A percentile compares a stretch with the other conserved stretches of the same genome.
These are phyloP conservation scores for Eustalomyia histrio DNA, from an alignment of 2,888 invertebrate genomes.

Conservation along the genomic window DNA sequence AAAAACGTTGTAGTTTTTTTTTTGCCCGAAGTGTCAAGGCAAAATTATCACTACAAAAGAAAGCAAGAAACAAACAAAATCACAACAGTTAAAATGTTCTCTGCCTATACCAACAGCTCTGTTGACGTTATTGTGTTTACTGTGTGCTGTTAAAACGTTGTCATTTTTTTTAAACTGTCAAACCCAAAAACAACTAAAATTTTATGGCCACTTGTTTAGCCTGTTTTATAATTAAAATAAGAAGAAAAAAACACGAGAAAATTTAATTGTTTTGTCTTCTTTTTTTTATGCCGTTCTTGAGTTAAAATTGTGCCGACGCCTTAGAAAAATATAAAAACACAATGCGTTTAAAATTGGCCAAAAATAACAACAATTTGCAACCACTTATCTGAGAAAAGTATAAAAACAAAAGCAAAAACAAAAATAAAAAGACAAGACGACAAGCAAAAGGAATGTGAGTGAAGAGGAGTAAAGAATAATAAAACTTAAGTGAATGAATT, in stretches of 20 bases:
- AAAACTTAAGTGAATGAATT: neutral
- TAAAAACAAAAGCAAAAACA: conserved; percentile 5
- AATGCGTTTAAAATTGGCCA: conserved; percentile 31
- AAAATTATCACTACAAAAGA: conserved; percentile 42
- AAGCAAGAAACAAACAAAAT: conserved; percentile 1
- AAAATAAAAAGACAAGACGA: neutral
- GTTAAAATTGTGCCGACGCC: conserved; percentile 44
- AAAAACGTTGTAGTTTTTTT: neutral
- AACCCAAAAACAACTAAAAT: conserved; percentile 26
- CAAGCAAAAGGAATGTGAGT: neutral
- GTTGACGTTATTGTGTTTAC: neutral
- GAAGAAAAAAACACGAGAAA: conserved; percentile 34
- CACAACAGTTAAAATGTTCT: conserved; percentile 23
- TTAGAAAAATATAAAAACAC: conserved; percentile 30
- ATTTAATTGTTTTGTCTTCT: conserved; percentile 22
- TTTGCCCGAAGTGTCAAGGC: conserved; percentile 53
- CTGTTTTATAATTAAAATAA: conserved; percentile 45
- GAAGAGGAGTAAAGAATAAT: conserved; percentile 3
- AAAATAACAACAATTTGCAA: conserved; percentile 54
- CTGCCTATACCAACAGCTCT: neutral
- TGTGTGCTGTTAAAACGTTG: neutral
- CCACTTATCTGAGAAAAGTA: conserved; percentile 31
- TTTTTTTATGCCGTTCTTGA: conserved; percentile 1
- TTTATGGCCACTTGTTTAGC: conserved; percentile 60
- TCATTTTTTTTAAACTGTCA: conserved; percentile 11